These are phyloP conservation scores for Hystrix cristata DNA, from an alignment of 2,113 vertebrate species.

Conservation along the genomic window DNA sequence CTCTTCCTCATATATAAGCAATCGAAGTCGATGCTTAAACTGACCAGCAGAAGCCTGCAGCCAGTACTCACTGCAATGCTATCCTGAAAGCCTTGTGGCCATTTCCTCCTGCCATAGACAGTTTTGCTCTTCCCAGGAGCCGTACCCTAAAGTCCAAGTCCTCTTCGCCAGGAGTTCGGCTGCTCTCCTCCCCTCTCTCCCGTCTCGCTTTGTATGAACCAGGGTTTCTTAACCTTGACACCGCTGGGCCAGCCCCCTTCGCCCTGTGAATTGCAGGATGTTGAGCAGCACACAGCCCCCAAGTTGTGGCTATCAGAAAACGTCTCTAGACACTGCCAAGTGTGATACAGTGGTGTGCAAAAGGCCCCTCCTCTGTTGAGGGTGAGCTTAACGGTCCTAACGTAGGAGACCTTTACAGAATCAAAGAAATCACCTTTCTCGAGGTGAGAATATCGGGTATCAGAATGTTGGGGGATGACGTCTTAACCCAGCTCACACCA, in stretches of 20 bases:
- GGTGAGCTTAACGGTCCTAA: slow-evolving; percentile 11
- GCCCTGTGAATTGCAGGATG: fast-evolving
- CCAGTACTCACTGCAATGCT: not conserved
- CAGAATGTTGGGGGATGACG: not conserved
- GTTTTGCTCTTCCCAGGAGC: not conserved
- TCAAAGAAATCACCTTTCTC: slow-evolving; percentile 64
- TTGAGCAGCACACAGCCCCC: not conserved
- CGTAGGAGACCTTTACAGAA: slow-evolving; percentile 54
- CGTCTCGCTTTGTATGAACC: not conserved
- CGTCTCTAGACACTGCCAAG: not conserved
- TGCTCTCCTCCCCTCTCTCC: not conserved
- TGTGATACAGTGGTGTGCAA: not conserved
- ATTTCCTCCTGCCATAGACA: not conserved
- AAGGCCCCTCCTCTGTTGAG: slow-evolving; percentile 58
- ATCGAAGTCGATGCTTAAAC: not conserved
- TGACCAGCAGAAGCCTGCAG: not conserved
- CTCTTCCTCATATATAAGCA: slow-evolving; percentile 51
- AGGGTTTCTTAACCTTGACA: not conserved
- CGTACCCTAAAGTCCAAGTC: not conserved
- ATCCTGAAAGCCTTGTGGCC: not conserved
- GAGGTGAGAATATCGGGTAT: not conserved
- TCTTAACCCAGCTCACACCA: not conserved
- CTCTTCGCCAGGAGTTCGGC: not conserved
- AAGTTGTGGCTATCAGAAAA: not conserved
- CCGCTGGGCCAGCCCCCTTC: not conserved